Percentiles rank a stretch among this genome's conserved stretches.
These are phyloP conservation scores for Falcaria lacertinaria DNA, from an alignment of 2,888 invertebrate species.

Conservation along the genomic window DNA sequence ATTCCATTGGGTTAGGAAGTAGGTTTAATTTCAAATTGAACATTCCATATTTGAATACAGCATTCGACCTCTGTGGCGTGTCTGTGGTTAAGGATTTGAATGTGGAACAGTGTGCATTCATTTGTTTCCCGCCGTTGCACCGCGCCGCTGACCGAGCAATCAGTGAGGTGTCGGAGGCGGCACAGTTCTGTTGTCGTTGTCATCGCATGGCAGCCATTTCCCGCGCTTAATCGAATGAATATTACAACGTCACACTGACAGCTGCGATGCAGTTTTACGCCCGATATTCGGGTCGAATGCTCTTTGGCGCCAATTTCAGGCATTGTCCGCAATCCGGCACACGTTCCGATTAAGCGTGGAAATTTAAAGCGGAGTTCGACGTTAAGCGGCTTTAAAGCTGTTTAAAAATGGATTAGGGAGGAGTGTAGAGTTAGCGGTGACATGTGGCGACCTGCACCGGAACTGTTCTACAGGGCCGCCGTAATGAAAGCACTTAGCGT, in stretches of 20 bases:
- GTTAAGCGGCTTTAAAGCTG: neutral
- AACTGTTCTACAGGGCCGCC: conserved; percentile 55
- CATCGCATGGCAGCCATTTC: conserved; percentile 65
- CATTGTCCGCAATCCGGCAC: conserved; percentile 36
- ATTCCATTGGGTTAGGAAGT: conserved; percentile 36
- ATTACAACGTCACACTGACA: conserved; percentile 72
- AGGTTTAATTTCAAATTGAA: conserved; percentile 50
- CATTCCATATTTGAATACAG: conserved; percentile 51
- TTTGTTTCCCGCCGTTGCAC: conserved; percentile 46
- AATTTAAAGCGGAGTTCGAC: neutral
- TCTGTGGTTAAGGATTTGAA: conserved; percentile 48
- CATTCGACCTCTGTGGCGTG: conserved; percentile 49
- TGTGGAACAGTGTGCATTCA: conserved; percentile 42
- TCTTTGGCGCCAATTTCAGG: conserved; percentile 59
- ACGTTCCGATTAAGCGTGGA: neutral
- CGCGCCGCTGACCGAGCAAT: conserved; percentile 31
- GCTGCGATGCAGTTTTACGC: conserved; percentile 53
- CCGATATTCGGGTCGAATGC: conserved; percentile 60
- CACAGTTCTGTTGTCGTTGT: conserved; percentile 68
- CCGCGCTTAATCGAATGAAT: conserved; percentile 75
- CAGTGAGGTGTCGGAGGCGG: conserved; percentile 30
- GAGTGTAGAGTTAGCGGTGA: conserved; percentile 47
- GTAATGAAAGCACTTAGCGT: conserved; percentile 78
- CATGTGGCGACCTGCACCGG: conserved; percentile 47
- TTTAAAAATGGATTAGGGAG: conserved; percentile 42